Evolutionary conservation across 1,140 invertebrate species (phyloP).

Genomic region (Rhagoletis zephyria): DNA sequence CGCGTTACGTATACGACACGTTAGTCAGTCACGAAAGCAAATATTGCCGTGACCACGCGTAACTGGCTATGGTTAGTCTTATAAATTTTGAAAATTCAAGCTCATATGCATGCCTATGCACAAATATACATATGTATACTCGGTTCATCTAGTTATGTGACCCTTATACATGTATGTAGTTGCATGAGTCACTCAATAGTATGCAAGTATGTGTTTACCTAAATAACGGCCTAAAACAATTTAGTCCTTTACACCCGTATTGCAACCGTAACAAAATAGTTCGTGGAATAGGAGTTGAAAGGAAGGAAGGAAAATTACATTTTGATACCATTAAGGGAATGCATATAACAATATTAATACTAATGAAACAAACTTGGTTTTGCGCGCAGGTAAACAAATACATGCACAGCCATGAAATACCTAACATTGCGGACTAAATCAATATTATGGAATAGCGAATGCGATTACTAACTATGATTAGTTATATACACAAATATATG

Average conservation of each 20-base stretch:
- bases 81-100: background rate
- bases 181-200: background rate
- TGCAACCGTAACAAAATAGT: background rate
- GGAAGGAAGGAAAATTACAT: conserved; percentile 1
- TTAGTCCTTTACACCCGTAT: background rate
- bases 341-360: conserved; percentile 37
- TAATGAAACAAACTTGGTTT: conserved; percentile 28
- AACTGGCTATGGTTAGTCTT: background rate
- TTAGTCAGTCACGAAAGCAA: too few relatives aligned
- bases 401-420: background rate
- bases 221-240: background rate
- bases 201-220: background rate
- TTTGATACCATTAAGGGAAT: conserved; percentile 19
- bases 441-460: conserved; percentile 13
- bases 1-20: background rate
- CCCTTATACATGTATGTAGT: background rate
- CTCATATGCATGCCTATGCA: background rate
- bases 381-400: conserved; percentile 2
- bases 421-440: conserved; percentile 10
- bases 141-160: too few relatives aligned
- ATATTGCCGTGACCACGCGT: background rate
- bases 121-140: background rate
- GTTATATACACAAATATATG: background rate
- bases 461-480: background rate
- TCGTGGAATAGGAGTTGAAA: background rate